phyloP scores from a whole-genome alignment of 23 tunicate species.

The Oikopleura dioica region DNA sequence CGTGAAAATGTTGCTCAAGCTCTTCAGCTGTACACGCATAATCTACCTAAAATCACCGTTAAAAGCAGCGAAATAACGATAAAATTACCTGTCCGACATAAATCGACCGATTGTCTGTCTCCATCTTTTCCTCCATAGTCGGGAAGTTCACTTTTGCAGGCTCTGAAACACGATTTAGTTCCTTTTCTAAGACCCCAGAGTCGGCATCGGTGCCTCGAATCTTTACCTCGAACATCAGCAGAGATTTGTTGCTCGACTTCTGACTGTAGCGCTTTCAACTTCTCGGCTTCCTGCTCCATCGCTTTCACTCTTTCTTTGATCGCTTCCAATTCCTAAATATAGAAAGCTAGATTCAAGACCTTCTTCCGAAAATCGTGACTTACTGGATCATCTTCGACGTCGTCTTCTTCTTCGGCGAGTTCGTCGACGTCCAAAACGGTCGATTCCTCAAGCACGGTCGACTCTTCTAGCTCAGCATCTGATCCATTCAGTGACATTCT shows the following conservation, averaged over 20 bases:
- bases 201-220: no score
- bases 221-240: no score
- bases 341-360: no score
- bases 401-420: no score
- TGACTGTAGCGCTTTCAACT: constrained; percentile 60
- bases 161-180: no score
- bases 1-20: constrained; percentile 69
- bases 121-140: background rate
- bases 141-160: background rate
- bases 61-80: background rate
- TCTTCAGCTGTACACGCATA: constrained; percentile 77
- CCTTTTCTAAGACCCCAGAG: no score
- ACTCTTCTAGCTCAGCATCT: no score
- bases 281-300: constrained; percentile 96
- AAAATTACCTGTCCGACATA: constrained; percentile 77
- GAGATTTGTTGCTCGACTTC: constrained; percentile 80
- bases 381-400: no score
- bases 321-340: constrained; percentile 48
- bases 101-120: constrained; percentile 16
- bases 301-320: constrained; percentile 69
- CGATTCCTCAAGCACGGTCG: no score
- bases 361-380: no score
- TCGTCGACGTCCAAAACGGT: no score
- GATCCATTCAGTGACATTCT: no score
- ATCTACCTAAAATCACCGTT: constrained; percentile 24